Conservation (phyloP, 1,140 invertebrate species). For the Globodera ellingtonae region DNA sequence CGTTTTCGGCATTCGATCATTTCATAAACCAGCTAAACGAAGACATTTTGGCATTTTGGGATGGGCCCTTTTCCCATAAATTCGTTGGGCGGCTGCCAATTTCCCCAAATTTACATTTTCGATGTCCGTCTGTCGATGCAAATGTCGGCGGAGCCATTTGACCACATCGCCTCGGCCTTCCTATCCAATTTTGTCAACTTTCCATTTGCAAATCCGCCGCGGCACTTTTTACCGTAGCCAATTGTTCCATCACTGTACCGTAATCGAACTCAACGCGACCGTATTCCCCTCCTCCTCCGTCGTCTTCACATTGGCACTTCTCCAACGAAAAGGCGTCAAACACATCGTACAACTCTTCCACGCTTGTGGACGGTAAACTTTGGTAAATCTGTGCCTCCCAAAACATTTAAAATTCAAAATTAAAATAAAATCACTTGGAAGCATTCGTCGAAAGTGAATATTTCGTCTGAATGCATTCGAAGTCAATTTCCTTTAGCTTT, state of each 20-base stretch:
- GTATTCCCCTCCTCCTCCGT: neutral
- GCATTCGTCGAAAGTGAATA: slow-evolving; percentile 36
- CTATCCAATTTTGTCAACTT: neutral
- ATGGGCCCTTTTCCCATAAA: too few relatives aligned
- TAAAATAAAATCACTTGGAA: slow-evolving; percentile 9
- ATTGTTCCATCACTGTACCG: slow-evolving; percentile 31
- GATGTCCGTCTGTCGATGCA: slow-evolving; percentile 26
- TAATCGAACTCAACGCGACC: slow-evolving; percentile 22
- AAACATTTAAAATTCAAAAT: neutral
- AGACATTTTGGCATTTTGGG: too few relatives aligned
- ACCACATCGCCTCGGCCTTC: slow-evolving; percentile 26
- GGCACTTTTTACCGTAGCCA: slow-evolving; percentile 35
- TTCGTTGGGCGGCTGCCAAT: neutral
- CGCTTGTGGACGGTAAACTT: slow-evolving; percentile 29
- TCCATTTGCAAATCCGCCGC: neutral
- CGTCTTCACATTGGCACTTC: neutral
- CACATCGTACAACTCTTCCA: slow-evolving; percentile 31
- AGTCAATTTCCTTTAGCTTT: neutral
- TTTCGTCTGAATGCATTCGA: slow-evolving; percentile 36
- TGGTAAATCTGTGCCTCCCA: slow-evolving; percentile 33
- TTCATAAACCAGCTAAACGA: slow-evolving; percentile 39
- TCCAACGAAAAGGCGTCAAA: slow-evolving; percentile 20
- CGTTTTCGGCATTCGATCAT: slow-evolving; percentile 31
- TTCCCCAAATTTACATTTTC: slow-evolving; percentile 28
- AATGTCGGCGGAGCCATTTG: slow-evolving; percentile 33